Base-by-base conservation (phyloP, 2,113 vertebrate species). In the Megaceryle torquata region DNA sequence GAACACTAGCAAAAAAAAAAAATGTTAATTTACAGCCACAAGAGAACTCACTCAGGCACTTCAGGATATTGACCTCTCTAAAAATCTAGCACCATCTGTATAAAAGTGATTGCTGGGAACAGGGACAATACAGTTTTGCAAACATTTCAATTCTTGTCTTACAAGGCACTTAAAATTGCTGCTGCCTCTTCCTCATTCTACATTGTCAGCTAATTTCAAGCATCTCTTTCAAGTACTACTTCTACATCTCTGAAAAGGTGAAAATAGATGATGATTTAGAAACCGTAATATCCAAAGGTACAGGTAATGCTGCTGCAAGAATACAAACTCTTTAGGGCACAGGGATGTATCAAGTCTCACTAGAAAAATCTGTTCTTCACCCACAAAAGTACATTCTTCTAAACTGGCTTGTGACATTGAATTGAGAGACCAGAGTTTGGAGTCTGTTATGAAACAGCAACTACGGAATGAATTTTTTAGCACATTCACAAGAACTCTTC, bases 401-500 rank as follows among this genome's bases (percentile, higher is more conserved):
- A 74, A 77, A 78, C 26, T 83, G 43, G 48, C 48, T 76, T 83
- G 64, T 75, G 85, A 91, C 76, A 95, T 6, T 91, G 68, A 82
- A 86, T 26, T 75, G 29, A 74, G 59, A 48, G 12, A 89, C 63
- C 24, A 41, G 48, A 60, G 15, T 69, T 67, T 39, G 41, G 25
- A 75, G 54, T 53, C 64, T 83, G 79, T 41, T 56, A 63, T 10
- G 48, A 86, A 90, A 93, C 35, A 86, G 75, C 64, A 88, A 96
- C 72, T 37, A 74, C 43, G 35, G 18, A 88, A 91, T 79, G 93
- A 63, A 80, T 88, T 82, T 82, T 94, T 95, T 51, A 95, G 85
- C 51, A 71, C 41, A 44, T 48, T 80, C 76, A 71, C 89, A 88
- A 8, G 86, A 93, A 67, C 69, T 86, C 93, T 76, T 91, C 60